Evolutionary conservation across 2,113 vertebrate genomes (phyloP), one percentile per base, ranked within the genome.

Genomic region (Redunca redunca): DNA sequence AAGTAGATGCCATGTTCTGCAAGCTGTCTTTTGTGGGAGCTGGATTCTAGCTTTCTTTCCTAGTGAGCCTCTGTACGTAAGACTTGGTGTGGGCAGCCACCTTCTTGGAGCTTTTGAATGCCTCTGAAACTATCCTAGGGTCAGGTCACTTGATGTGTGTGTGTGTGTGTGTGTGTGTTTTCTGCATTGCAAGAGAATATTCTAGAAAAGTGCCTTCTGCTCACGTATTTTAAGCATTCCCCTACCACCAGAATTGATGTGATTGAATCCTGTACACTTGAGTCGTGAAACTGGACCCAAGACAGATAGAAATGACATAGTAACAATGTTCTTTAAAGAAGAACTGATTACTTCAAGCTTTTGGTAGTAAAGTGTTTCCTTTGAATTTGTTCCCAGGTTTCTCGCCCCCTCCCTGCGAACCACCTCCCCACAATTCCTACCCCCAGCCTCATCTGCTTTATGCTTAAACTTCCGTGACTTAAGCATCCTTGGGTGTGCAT

Each of bases 341-440:
- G 82, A 92, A 80, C 91, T 88, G 96, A 91, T 97, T 97, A 88
- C 83, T 81, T 97, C 90, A 64, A 91, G 78, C 71, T 92, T 96
- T 89, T 92, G 16, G 52, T 0, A 95, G 91, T 85, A 90, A 97
- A 95, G 60, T 1, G 0, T 94, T 96, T 97, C 96, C 95, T 95
- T 96, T 91, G 81, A 74, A 96, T 48, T 85, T 95, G 40, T 53
- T 58, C 80, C 91, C 74, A 6, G 43, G 77, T 12, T 60, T 40
- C 33, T 8, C 16, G 6, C 4, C 19, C 0, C 11, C 2, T 5
- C 6, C 10, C 15, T 8, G 0, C 2, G 5, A 67, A 60, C 43
- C 12, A 16, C 7, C 13, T 48, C 28, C 25, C 43, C 30, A 9
- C 3, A 5, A 55, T 23, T 97, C 48, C 86, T 96, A 90, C 21